Base-by-base conservation (phyloP, 1,140 invertebrate genomes). In the Cotesia chilonis region DNA sequence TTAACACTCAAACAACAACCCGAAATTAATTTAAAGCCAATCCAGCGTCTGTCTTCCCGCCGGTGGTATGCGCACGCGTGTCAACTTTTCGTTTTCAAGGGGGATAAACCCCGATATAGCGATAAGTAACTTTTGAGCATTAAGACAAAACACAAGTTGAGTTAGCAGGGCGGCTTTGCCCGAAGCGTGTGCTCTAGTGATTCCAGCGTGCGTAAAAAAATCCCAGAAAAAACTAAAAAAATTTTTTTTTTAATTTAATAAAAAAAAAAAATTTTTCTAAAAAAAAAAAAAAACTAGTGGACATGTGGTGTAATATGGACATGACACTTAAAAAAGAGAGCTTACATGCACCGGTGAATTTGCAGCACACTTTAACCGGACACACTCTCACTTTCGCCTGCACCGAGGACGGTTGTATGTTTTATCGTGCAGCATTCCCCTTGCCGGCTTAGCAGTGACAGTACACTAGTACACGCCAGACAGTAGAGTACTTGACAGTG, bases 371-470 rank as follows among this genome's bases (percentile, higher is more conserved):
- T 47, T 47, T 47, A 1, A 59, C 57, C 59, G 35, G 74, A 52
- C 75, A 79, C 81, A 85, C 84, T 85, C 83, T 84, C 84, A 83
- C 83, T 84, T 85, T 85, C 82, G 83, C 78, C 77, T 81, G 80
- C 80, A 74, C 76, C 80, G 83, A 81, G 82, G 80, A 82, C 80
- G 78, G 78, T 81, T 78, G 80, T 76, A 78, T 78, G 78, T 81
- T 78, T 79, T 76, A 78, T 77, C 78, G 82, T 74, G 76, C 77
- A 78, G 73, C 74, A 28, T 72, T 68, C 54, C 71, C 68, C 64
- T 47, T 68, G 68, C 68, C 78, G 77, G 17, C 17, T 17, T 28
- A 28, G 64, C 74, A 74, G 72, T 72, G 65, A 72, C 65, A 72
- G 6, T 10, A 28, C 28, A 28, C 17, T 17, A 17, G 17, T 17